A percentile compares a stretch with the other conserved stretches of the same genome.
phyloP scores from a whole-genome alignment of 1,140 invertebrate genomes.

The Drosophila malerkotliana region DNA sequence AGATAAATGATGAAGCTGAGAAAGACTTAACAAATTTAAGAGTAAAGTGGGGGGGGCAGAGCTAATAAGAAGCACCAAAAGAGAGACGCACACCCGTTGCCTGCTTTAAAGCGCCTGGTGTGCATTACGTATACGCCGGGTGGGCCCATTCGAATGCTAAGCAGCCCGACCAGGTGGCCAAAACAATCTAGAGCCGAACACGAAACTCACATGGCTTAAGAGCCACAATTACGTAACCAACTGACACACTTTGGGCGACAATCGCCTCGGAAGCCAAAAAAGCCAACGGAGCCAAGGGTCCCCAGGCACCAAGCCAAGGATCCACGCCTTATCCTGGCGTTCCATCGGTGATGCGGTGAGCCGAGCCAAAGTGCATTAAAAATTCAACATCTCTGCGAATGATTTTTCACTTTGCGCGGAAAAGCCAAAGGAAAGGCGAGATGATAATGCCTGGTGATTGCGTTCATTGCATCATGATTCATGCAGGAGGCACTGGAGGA shows the following conservation, averaged over 20 bases:
- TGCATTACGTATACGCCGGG: constrained; percentile 36
- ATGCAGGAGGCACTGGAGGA: constrained; percentile 26
- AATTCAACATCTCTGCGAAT: constrained; percentile 63
- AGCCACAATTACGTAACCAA: constrained; percentile 29
- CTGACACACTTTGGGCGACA: constrained; percentile 18
- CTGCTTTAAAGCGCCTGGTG: neutral
- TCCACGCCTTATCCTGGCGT: neutral
- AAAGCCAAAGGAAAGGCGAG: constrained; percentile 3
- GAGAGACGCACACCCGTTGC: neutral
- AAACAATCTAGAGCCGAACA: neutral
- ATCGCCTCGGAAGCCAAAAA: constrained; percentile 14
- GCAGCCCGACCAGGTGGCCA: constrained; percentile 20
- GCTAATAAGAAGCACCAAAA: neutral
- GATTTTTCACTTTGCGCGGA: constrained; percentile 52
- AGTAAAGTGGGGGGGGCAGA: neutral
- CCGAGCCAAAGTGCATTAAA: constrained; percentile 67
- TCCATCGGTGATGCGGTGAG: constrained; percentile 1
- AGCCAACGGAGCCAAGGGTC: neutral
- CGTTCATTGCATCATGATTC: constrained; percentile 71
- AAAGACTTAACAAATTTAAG: neutral
- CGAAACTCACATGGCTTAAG: neutral
- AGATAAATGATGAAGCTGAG: neutral
- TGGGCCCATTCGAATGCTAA: constrained; percentile 41
- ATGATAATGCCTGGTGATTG: constrained; percentile 57
- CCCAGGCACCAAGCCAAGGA: neutral